phyloP scores from a whole-genome alignment of 2,888 invertebrate species.

The Teinopalpus imperialis region DNA sequence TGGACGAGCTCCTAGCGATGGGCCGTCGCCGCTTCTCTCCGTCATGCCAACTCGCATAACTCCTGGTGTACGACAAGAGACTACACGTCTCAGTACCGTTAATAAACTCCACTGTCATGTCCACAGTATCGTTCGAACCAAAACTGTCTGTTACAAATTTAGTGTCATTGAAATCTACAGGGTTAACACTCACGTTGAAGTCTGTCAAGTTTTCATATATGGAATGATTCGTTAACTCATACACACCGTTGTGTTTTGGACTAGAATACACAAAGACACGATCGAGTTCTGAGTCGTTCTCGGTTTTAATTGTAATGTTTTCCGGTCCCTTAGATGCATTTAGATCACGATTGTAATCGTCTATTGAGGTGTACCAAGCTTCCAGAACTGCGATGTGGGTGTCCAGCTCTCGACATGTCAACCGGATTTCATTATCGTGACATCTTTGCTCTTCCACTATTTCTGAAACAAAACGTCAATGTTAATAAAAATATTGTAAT shows the following conservation, averaged over 20 bases:
- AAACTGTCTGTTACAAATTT: slow-evolving; percentile 49
- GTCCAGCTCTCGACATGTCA: slow-evolving; percentile 84
- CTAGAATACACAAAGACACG: slow-evolving; percentile 70
- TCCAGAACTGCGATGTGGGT: slow-evolving; percentile 84
- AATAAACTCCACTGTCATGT: slow-evolving; percentile 52
- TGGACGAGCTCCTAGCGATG: slow-evolving; percentile 50
- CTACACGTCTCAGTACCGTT: slow-evolving; percentile 61
- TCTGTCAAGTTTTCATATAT: slow-evolving; percentile 46
- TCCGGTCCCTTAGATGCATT: slow-evolving; percentile 44
- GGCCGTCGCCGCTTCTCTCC: slow-evolving; percentile 55
- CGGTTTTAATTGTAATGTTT: slow-evolving; percentile 51
- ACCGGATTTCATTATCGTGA: slow-evolving; percentile 81
- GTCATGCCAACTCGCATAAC: slow-evolving; percentile 72
- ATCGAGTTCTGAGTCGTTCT: slow-evolving; percentile 68
- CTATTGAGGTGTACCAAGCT: slow-evolving; percentile 78
- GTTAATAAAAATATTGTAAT: too few species aligned
- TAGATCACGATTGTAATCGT: slow-evolving; percentile 52
- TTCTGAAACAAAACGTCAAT: slow-evolving; percentile 83
- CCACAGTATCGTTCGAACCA: slow-evolving; percentile 46
- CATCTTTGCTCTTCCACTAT: slow-evolving; percentile 84
- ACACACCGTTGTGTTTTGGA: slow-evolving; percentile 72
- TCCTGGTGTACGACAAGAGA: slow-evolving; percentile 54
- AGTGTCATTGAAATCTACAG: slow-evolving; percentile 33
- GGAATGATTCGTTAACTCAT: slow-evolving; percentile 57
- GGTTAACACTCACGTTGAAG: slow-evolving; percentile 36